Base-by-base conservation (phyloP, 2,888 invertebrate species). In the Eristalis arbustorum region DNA sequence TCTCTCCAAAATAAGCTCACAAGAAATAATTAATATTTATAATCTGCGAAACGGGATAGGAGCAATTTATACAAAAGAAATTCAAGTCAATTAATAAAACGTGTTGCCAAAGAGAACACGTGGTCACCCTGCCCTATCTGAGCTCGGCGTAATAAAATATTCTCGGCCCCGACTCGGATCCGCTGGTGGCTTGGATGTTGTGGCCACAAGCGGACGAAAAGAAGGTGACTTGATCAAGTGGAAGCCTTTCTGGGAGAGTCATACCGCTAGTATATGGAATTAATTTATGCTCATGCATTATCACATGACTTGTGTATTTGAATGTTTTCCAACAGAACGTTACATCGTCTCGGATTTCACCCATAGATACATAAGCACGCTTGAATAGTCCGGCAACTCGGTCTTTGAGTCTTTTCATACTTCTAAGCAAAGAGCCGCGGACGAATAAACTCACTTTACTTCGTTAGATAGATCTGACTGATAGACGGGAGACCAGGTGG, bases 11-110 rank as follows among this genome's bases (percentile, higher is more conserved):
- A 59, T 14, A 59, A 59, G 23, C 23, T 28, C 23, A 25, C 59
- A 23, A 59, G 25, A 23, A 23, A 59, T 28, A 25, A 64, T 64
- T 56, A 77, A 77, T 71, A 77, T 71, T 77, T 77, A 77, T 71
- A 69, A 77, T 40, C n/a, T 57, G 67, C 28, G 59, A 80, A 80
- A 73, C 79, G 56, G 73, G 56, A 61, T 67, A 67, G 37, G 49
- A 49, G 25, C 23, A 37, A 14, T 68, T 68, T 79, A 80, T 28
- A 73, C 67, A 73, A 68, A 67, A 79, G 62, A 69, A 74, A 80
- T 34, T 69, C 63, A 59, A 69, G 69, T 74, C 80, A 80, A 80
- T 74, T 69, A 79, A 79, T 56, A 79, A 73, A 80, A 74, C 73
- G 79, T 71, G 77, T 73, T 73, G 68, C 22, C 37, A 31, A 34